Conservation (phyloP, 2,888 invertebrate species). For the Leptinotarsa peninsularis region DNA sequence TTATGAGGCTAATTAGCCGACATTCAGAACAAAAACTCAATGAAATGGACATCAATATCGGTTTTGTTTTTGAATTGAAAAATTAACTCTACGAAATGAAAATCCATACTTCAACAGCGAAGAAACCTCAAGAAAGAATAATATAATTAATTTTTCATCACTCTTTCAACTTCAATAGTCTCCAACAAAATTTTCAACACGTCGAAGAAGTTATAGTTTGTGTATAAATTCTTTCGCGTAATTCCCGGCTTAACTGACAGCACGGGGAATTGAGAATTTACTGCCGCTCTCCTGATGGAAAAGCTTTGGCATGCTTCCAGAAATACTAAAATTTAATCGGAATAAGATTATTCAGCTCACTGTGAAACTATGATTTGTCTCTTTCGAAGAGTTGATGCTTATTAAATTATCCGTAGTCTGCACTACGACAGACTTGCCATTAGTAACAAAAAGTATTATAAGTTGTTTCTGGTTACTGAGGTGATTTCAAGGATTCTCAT, state of each 20-base stretch:
- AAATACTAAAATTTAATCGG: conserved; percentile 24
- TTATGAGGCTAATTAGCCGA: no score
- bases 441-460: background rate
- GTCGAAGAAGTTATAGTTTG: conserved; percentile 17
- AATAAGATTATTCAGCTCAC: conserved; percentile 24
- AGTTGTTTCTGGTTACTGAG: no score
- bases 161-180: conserved; percentile 15
- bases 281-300: conserved; percentile 18
- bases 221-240: conserved; percentile 20
- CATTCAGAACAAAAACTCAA: no score
- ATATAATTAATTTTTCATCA: conserved; percentile 17
- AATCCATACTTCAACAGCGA: conserved; percentile 2
- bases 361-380: conserved; percentile 21
- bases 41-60: no score
- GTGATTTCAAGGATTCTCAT: no score
- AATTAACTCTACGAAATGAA: background rate
- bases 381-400: conserved; percentile 1
- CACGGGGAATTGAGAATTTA: conserved; percentile 21
- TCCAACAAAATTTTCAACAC: conserved; percentile 17
- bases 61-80: background rate
- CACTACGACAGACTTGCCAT: conserved; percentile 11
- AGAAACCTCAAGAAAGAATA: background rate
- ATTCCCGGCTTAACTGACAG: conserved; percentile 7
- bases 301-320: conserved; percentile 23
- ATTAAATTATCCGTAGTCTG: conserved; percentile 16